Evolutionary conservation across 2,113 vertebrate species (phyloP).

Genomic region (Hipposideros armiger): DNA sequence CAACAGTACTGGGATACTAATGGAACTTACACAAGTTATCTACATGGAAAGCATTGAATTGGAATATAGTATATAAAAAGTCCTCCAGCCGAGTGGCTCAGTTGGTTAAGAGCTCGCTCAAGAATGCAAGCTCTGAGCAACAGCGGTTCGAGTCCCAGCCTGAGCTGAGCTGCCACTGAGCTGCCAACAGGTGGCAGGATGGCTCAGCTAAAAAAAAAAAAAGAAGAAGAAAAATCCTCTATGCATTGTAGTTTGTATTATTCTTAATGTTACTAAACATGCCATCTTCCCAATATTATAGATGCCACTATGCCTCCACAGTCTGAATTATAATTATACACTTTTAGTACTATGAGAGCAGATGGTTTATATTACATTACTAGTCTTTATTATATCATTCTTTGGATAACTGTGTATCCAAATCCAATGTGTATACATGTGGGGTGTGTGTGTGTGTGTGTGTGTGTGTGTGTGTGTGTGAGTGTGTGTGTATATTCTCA

Average conservation of each 20-base stretch:
- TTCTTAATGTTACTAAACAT: not conserved
- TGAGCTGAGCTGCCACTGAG: too few relatives aligned
- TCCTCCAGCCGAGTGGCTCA: not conserved
- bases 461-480: too few relatives aligned
- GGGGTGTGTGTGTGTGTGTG: too few relatives aligned
- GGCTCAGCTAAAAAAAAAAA: too few relatives aligned
- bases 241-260: not conserved
- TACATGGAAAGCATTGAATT: not conserved
- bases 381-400: not conserved
- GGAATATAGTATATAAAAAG: not conserved
- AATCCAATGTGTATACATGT: not conserved
- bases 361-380: not conserved
- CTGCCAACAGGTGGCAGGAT: too few relatives aligned
- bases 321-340: not conserved
- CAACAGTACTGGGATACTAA: not conserved
- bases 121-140: too few relatives aligned
- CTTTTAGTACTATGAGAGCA: not conserved
- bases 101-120: too few relatives aligned
- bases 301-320: not conserved
- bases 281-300: not conserved
- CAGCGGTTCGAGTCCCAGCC: too few relatives aligned
- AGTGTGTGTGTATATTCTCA: not conserved
- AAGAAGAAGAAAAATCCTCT: too few relatives aligned
- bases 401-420: not conserved
- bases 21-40: not conserved